phyloP scores from a whole-genome alignment of 1,140 invertebrate genomes.

The Atta texana region DNA sequence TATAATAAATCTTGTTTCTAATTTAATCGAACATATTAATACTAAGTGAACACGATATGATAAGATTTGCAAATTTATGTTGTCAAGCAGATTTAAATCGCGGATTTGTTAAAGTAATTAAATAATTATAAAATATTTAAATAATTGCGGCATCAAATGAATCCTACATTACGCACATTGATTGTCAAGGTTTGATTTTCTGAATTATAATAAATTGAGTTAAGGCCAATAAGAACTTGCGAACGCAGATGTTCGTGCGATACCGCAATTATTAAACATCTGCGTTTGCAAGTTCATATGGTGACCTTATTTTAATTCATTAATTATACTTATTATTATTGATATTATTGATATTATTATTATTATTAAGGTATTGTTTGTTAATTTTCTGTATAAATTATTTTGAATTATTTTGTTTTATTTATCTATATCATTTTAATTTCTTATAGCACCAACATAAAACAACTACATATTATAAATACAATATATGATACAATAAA shows the following conservation, averaged over 20 bases:
- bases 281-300: neutral
- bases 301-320: neutral
- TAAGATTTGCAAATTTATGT: constrained; percentile 18
- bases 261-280: neutral
- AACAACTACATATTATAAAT: neutral
- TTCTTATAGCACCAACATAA: neutral
- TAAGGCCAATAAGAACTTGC: neutral
- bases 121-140: neutral
- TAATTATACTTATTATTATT: no score
- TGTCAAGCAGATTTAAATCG: neutral
- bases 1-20: constrained; percentile 4
- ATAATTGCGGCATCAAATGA: neutral
- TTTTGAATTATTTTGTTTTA: neutral
- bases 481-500: neutral
- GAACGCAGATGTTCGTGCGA: constrained; percentile 3
- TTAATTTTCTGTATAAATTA: neutral
- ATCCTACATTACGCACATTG: neutral
- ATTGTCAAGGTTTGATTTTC: constrained; percentile 1
- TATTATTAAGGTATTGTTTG: no score
- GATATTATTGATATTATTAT: no score
- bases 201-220: constrained; percentile 16
- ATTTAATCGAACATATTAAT: neutral
- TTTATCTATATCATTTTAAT: neutral
- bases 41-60: neutral
- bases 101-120: neutral